A percentile compares a stretch with the other conserved stretches of the same genome.
phyloP scores from a whole-genome alignment of 1,140 invertebrate species.

The Hyles vespertilio region DNA sequence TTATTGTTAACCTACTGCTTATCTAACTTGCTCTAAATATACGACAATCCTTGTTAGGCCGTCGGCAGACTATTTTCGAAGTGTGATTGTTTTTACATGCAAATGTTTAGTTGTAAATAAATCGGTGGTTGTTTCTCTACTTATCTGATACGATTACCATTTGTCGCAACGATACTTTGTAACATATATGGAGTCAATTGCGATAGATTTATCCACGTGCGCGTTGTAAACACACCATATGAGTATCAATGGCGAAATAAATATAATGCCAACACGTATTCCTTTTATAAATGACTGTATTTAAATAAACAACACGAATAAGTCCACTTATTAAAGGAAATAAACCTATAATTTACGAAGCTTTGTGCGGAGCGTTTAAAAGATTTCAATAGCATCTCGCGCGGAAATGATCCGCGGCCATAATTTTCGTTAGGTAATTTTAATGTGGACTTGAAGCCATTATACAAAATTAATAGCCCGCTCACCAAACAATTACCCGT shows the following conservation, averaged over 20 bases:
- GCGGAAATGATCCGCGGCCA: slow-evolving; percentile 34
- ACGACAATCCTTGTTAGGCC: slow-evolving; percentile 56
- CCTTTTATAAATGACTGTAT: background rate
- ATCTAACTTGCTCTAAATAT: slow-evolving; percentile 44
- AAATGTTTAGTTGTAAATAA: slow-evolving; percentile 58
- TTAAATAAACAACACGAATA: slow-evolving; percentile 6
- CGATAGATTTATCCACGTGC: background rate
- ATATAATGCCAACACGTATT: background rate
- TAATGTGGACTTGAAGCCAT: slow-evolving; percentile 52
- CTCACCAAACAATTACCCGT: slow-evolving; percentile 62
- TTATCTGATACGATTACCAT: slow-evolving; percentile 52
- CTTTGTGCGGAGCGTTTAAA: slow-evolving; percentile 29
- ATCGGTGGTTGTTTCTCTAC: slow-evolving; percentile 47
- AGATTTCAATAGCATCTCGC: slow-evolving; percentile 41
- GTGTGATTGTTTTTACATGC: slow-evolving; percentile 61
- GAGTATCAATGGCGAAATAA: slow-evolving; percentile 4
- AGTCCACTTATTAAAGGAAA: slow-evolving; percentile 8
- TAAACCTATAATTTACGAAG: slow-evolving; percentile 22
- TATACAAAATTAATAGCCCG: slow-evolving; percentile 61
- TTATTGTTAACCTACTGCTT: slow-evolving; percentile 63
- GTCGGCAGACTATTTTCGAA: slow-evolving; percentile 50
- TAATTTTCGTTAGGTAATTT: slow-evolving; percentile 54
- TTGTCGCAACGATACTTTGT: slow-evolving; percentile 42
- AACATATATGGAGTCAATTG: slow-evolving; percentile 40
- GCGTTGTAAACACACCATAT: slow-evolving; percentile 3